Evolutionary conservation across 2,113 vertebrate species (phyloP), one percentile per base, ranked within the genome.

Genomic region (Takifugu flavidus): DNA sequence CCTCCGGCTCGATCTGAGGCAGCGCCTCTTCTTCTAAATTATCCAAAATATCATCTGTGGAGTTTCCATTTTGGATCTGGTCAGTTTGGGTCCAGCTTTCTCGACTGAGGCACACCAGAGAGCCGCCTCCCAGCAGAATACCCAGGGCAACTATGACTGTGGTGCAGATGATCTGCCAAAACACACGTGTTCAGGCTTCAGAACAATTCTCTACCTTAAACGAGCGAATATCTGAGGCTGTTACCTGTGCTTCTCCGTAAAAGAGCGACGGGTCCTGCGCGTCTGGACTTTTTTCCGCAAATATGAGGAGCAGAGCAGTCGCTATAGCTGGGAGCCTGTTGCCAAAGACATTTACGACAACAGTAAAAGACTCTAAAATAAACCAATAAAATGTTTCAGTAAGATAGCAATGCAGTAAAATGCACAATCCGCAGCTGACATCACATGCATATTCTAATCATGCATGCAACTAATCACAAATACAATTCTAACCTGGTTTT

Each of bases 191-290:
- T 0, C 8, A 65, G 5, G n/a, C n/a, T 25, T 44, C 56, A 11
- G n/a, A 13, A 10, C 14, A 53, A 46, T 26, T 68, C 2, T 49
- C 4, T 13, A 27, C 20, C 15, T 15, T 1, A 29, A 61, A 14
- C 1, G 28, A 15, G 44, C 67, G 13, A 1, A 1, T 0, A 31
- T 53, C 25, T 52, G 1, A 20, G 56, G 46, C 1, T n/a, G 62
- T 56, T 90, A 99, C 96, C 95, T 99, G 96, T 25, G 88, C 44
- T 66, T 87, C 93, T 63, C 96, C 96, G 62, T 96, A 99, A 89
- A 97, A 98, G 88, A 95, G 96, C 1, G 93, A 91, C 2, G 93
- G 91, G 83, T 98, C 94, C 62, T 93, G 90, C 4, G 71, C 91
- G 25, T 89, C 65, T n/a, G 62, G 28, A 49, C 64, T 85, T 72